These are phyloP conservation scores for Sepioteuthis lessoniana DNA, from an alignment of 2,888 invertebrate species.

Conservation along the genomic window DNA sequence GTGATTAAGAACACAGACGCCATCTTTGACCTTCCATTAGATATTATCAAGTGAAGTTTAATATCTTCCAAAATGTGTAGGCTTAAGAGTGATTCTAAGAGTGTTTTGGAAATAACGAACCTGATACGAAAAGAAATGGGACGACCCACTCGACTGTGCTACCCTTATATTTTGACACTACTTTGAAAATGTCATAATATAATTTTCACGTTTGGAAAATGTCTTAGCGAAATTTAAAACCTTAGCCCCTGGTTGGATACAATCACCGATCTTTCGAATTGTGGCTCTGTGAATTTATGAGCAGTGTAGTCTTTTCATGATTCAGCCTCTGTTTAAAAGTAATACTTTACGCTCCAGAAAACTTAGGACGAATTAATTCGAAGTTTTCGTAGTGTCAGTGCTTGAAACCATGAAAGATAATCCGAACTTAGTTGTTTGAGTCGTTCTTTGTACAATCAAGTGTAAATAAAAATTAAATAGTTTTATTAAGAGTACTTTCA, in stretches of 20 bases:
- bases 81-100: background rate
- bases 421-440: too few species aligned
- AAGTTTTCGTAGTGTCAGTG: too few species aligned
- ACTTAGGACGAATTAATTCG: too few species aligned
- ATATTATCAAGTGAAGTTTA: background rate
- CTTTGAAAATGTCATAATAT: conserved; percentile 6
- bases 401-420: too few species aligned
- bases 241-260: background rate
- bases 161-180: background rate
- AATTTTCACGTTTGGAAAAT: background rate
- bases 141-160: background rate
- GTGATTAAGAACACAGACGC: background rate
- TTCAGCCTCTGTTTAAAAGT: too few species aligned
- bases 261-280: background rate
- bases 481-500: too few species aligned
- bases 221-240: conserved; percentile 14
- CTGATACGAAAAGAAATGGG: background rate
- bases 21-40: background rate
- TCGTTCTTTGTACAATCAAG: too few species aligned
- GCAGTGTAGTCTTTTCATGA: too few species aligned
- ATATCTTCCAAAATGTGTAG: background rate
- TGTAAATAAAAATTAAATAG: too few species aligned
- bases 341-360: too few species aligned
- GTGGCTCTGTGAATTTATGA: background rate
- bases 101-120: background rate